These are phyloP conservation scores for Blastomussa wellsi DNA, from an alignment of 92 coral and sea anemone species.

Conservation along the genomic window DNA sequence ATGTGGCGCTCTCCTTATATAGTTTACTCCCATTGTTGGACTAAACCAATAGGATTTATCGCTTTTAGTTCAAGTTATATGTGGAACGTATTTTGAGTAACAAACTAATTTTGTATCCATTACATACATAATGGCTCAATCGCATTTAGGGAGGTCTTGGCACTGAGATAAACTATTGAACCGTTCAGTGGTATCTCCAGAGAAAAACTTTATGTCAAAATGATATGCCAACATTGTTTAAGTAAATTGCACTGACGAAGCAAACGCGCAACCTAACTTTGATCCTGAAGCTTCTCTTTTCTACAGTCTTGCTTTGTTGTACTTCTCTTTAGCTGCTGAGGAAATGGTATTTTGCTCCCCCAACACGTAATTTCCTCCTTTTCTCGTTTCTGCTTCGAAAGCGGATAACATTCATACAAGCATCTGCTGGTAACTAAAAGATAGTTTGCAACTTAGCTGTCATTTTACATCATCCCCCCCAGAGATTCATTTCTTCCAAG, in stretches of 20 bases:
- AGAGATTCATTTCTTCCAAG: neutral
- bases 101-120: neutral
- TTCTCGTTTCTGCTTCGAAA: too few relatives aligned
- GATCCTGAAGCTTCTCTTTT: too few relatives aligned
- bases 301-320: neutral
- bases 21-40: neutral
- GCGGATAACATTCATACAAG: too few relatives aligned
- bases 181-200: neutral
- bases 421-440: too few relatives aligned
- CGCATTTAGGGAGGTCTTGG: neutral
- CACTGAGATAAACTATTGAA: too few relatives aligned
- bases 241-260: too few relatives aligned
- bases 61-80: neutral
- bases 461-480: too few relatives aligned
- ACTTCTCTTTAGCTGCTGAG: neutral
- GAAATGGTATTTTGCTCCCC: too few relatives aligned
- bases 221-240: too few relatives aligned
- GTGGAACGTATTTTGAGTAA: neutral
- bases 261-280: too few relatives aligned
- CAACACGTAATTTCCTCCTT: too few relatives aligned
- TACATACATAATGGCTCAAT: neutral
- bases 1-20: neutral
- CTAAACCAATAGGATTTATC: constrained; percentile 1
- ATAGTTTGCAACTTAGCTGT: too few relatives aligned
- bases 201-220: neutral